These are phyloP conservation scores for Lordiphosa fenestrarum DNA, from an alignment of 2,888 invertebrate species.

Conservation along the genomic window DNA sequence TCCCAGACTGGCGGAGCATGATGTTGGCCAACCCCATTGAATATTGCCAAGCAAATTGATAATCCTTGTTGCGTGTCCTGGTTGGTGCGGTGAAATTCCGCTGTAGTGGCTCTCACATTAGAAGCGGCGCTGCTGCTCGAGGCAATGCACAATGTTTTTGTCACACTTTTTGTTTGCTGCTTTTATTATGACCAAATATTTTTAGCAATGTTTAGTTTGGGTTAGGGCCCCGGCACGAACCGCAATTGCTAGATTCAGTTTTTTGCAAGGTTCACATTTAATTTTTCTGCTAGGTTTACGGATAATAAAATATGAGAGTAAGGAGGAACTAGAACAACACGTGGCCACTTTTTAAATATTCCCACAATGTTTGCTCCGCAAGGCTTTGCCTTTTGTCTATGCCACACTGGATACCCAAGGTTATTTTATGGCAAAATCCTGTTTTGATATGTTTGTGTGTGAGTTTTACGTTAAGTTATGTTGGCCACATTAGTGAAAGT, in stretches of 20 bases:
- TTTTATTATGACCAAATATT: neutral
- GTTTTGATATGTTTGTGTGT: conserved; percentile 58
- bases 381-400: conserved; percentile 18
- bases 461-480: conserved; percentile 8
- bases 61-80: conserved; percentile 47
- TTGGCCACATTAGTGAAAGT: conserved; percentile 10
- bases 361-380: conserved; percentile 37
- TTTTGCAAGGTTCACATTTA: conserved; percentile 5
- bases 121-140: conserved; percentile 5
- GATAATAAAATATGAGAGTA: conserved; percentile 8
- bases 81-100: conserved; percentile 31
- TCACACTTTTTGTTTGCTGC: neutral
- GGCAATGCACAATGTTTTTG: conserved; percentile 1
- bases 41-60: conserved; percentile 61
- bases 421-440: conserved; percentile 56
- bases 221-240: conserved; percentile 5
- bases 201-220: conserved; percentile 6
- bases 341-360: conserved; percentile 56
- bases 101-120: conserved; percentile 69
- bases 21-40: conserved; percentile 53
- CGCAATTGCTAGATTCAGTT: neutral
- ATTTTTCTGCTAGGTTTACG: conserved; percentile 3
- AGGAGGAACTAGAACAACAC: conserved; percentile 28
- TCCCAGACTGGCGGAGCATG: conserved; percentile 37
- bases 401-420: conserved; percentile 11